phyloP scores from a whole-genome alignment of 92 coral and sea anemone species.

The Palythoa grandis region DNA sequence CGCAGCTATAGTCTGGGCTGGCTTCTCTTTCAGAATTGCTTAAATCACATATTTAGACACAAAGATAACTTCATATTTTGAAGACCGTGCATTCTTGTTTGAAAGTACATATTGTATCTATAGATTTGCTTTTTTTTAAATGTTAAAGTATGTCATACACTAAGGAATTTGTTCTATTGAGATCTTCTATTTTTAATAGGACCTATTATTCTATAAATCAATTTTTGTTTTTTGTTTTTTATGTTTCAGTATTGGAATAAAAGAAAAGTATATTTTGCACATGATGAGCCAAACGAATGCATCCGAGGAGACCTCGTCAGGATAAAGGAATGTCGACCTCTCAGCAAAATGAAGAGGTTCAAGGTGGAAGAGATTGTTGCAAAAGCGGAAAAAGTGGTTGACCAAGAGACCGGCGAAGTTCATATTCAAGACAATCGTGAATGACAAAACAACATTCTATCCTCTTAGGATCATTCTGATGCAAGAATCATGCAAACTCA shows the following conservation, averaged over 20 bases:
- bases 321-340: slow-evolving; percentile 85
- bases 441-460: slow-evolving; percentile 11
- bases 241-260: slow-evolving; percentile 88
- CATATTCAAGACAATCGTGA: slow-evolving; percentile 95
- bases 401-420: slow-evolving; percentile 84
- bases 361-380: slow-evolving; percentile 89
- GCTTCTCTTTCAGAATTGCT: too few species aligned
- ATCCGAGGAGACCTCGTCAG: slow-evolving; percentile 91
- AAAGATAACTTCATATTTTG: too few species aligned
- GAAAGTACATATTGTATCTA: too few species aligned
- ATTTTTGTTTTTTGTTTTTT: neutral
- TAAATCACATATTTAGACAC: too few species aligned
- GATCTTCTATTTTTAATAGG: neutral
- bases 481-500: neutral
- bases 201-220: neutral
- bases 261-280: slow-evolving; percentile 98
- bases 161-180: too few species aligned
- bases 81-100: too few species aligned
- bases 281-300: slow-evolving; percentile 91
- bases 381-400: slow-evolving; percentile 78
- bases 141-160: too few species aligned
- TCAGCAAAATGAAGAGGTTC: slow-evolving; percentile 87
- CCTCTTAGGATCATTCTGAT: neutral
- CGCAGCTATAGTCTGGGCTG: too few species aligned
- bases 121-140: too few species aligned